Base-by-base conservation (phyloP, 2,113 vertebrate genomes). In the Agelaius phoeniceus region DNA sequence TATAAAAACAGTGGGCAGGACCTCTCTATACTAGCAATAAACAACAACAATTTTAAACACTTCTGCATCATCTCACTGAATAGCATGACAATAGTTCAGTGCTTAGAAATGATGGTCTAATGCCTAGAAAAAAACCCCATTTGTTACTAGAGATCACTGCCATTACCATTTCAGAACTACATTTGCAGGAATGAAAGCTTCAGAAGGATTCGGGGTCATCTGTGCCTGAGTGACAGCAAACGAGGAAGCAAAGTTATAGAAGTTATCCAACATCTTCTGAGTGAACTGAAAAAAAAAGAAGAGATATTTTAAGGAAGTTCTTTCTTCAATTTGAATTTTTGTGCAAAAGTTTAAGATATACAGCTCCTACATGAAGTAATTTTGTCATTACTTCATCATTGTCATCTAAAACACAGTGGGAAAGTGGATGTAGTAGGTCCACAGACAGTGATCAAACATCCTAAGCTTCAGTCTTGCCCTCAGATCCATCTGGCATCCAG, bases 181-280 rank as follows among this genome's bases (percentile, higher is more conserved):
- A 79, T 98, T 99, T 93, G 99, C 98, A 27, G 99, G 99, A 96
- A 99, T 98, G 93, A 99, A 99, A 97, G 98, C 99, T 98, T 99
- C 99, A 31, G 98, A 97, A 31, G 99, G 99, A 97, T 98, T 99
- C 61, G 99, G 99, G 10, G 97, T 98, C 99, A 99, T 99, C 98
- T 99, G 99, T 51, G 98, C 98, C 97, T 99, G 99, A 72, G 99
- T 97, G 88, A 99, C 95, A 41, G 99, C 99, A 95, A 99, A 99
- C 0, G 99, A 99, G 22, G 99, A 98, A 61, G 98, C 98, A 92
- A 98, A 99, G 94, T 99, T 99, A 96, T 98, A 99, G 93, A 99
- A 98, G 87, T 98, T 99, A 95, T 99, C 99, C 98, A 99, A 84
- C 99, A 99, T 99, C 98, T 99, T 99, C 97, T 99, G 99, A 26